Base-by-base conservation (phyloP, 1,140 invertebrate species). In the Linepithema humile region DNA sequence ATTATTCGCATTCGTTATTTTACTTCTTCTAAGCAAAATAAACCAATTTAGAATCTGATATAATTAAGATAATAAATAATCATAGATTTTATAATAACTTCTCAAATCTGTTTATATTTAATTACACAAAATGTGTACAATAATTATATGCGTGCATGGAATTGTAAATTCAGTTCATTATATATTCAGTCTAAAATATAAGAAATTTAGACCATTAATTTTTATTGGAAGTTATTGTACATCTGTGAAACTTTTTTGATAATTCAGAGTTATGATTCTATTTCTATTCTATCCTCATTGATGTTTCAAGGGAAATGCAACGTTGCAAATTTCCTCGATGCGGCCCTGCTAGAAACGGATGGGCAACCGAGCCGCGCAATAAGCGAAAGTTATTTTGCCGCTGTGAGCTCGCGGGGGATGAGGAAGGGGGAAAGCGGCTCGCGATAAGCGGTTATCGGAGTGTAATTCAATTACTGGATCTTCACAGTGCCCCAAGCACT, bases 381-480 rank as follows among this genome's bases (percentile, higher is more conserved):
- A 62, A 88, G 83, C 53, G 83, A 88, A 88, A 85, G 72, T 83
- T 85, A 85, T 85, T 88, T 85, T 78, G 67, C 65, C 32, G 23
- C 59, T 38, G 65, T 45, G 43, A 85, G 72, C 69, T 80, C 48
- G 69, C 48, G 84, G 26, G 35, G 23, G 17, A n/a, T n/a, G 12
- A 38, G 65, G 6, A 9, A 29, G 9, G 59, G 59, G 74, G 57
- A 64, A 20, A 9, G 48, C n/a, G 48, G 45, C 40, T 73, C 17
- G 86, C 91, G 92, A 93, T 92, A 93, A 91, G 90, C 86, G 85
- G 88, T 93, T 93, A 93, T 92, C 90, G 82, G 89, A 85, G 85
- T 92, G 89, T 93, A 93, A 93, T 93, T 93, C 92, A 93, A 93
- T 93, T 93, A 93, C 90, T 86, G 89, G 91, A 92, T 92, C 93